Percentiles rank a stretch among this genome's conserved stretches.
These are phyloP conservation scores for Tribolium freemani DNA, from an alignment of 2,888 invertebrate genomes.

Conservation along the genomic window DNA sequence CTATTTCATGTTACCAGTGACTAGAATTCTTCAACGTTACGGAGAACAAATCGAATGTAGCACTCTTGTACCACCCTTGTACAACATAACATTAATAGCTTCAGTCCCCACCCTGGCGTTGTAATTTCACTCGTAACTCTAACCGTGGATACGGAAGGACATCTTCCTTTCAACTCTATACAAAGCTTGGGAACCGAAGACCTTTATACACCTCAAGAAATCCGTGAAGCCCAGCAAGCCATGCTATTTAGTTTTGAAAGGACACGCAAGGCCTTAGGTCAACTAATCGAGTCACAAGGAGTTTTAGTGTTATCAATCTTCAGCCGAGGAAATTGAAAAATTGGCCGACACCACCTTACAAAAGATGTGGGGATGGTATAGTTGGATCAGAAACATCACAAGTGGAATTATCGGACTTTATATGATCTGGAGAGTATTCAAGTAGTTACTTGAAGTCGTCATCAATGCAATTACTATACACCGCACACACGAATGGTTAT, in stretches of 20 bases:
- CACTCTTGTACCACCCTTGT: slow-evolving; percentile 42
- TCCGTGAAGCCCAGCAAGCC: not conserved
- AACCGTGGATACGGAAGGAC: not conserved
- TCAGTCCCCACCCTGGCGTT: not conserved
- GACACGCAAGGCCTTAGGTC: not conserved
- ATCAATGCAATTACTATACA: not conserved
- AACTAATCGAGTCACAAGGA: not conserved
- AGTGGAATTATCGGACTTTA: not conserved
- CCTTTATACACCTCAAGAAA: not conserved
- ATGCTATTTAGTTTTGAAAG: not conserved
- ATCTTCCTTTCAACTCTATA: not conserved
- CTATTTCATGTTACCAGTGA: slow-evolving; percentile 48
- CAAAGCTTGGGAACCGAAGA: not conserved
- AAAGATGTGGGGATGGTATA: not conserved
- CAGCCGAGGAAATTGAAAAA: not conserved
- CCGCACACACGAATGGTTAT: not conserved
- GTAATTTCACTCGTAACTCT: not conserved
- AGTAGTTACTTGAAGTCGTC: not conserved
- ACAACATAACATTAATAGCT: slow-evolving; percentile 37
- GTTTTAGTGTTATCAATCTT: not conserved
- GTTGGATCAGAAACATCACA: not conserved
- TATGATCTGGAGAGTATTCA: not conserved
- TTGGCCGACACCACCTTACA: not conserved
- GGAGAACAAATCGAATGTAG: slow-evolving; percentile 45
- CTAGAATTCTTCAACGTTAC: slow-evolving; percentile 38